Percentiles rank a stretch among this genome's conserved stretches.
phyloP scores from a whole-genome alignment of 2,888 invertebrate genomes.

The Yponomeuta sedellus region DNA sequence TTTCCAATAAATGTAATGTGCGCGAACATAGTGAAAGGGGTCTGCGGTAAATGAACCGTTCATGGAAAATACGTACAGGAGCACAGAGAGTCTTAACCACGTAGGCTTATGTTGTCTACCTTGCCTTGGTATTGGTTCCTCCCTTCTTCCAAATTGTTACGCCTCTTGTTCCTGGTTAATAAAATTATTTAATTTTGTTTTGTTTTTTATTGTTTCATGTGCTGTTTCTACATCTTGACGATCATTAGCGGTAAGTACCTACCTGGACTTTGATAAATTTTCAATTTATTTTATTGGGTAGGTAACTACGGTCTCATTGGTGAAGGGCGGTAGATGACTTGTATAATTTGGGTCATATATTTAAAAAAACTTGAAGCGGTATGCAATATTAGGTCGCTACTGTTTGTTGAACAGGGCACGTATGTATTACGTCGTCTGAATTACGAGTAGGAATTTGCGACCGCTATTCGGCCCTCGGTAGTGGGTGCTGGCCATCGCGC shows the following conservation, averaged over 20 bases:
- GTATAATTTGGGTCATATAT: constrained; percentile 12
- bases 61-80: constrained; percentile 57
- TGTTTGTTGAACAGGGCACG: constrained; percentile 61
- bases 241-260: constrained; percentile 57
- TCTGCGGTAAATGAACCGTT: constrained; percentile 30
- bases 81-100: constrained; percentile 59
- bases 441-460: constrained; percentile 74
- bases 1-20: neutral
- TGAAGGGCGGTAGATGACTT: too few relatives aligned
- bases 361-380: constrained; percentile 26
- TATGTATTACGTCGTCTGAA: constrained; percentile 57
- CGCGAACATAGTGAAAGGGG: neutral
- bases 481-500: constrained; percentile 27
- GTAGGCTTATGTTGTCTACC: constrained; percentile 67
- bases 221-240: constrained; percentile 37
- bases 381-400: constrained; percentile 65
- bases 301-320: too few relatives aligned
- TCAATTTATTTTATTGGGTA: too few relatives aligned
- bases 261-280: neutral
- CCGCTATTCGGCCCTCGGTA: constrained; percentile 69
- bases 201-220: constrained; percentile 62
- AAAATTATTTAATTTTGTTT: neutral
- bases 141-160: neutral
- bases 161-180: neutral
- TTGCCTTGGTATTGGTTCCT: constrained; percentile 44